These are phyloP conservation scores for Tryphoninae sp. DNA, from an alignment of 2,888 invertebrate species.

Conservation along the genomic window DNA sequence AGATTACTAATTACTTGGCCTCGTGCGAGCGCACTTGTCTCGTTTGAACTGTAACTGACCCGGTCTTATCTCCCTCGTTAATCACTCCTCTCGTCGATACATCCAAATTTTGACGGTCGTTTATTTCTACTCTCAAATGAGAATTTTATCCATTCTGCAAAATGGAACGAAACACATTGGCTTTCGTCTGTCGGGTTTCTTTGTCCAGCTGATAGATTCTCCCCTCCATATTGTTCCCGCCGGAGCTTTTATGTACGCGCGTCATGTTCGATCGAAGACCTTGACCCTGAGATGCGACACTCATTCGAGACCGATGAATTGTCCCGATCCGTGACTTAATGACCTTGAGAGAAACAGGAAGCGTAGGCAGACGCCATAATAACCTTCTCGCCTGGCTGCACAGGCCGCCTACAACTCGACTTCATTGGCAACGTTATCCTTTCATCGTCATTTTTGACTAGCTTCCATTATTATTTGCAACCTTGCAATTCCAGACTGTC, in stretches of 20 bases:
- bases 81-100: conserved; percentile 58
- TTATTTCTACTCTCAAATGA: conserved; percentile 22
- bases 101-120: conserved; percentile 40
- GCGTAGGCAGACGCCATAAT: conserved; percentile 57
- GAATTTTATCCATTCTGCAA: conserved; percentile 3
- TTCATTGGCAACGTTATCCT: conserved; percentile 35
- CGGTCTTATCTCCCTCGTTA: conserved; percentile 62
- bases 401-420: conserved; percentile 46
- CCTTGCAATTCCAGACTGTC: conserved; percentile 5
- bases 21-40: conserved; percentile 45
- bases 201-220: background rate
- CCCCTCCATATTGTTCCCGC: background rate
- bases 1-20: conserved; percentile 61
- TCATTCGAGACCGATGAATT: conserved; percentile 41
- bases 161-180: conserved; percentile 30
- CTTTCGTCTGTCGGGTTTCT: background rate
- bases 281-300: conserved; percentile 43
- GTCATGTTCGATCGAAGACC: conserved; percentile 24
- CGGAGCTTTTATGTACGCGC: background rate
- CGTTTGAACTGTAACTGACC: conserved; percentile 60
- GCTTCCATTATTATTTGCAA: conserved; percentile 22
- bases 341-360: conserved; percentile 62
- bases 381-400: conserved; percentile 27
- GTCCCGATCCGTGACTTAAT: conserved; percentile 43
- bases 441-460: conserved; percentile 19